phyloP scores from a whole-genome alignment of 2,888 invertebrate genomes.

The Eurois occulta region DNA sequence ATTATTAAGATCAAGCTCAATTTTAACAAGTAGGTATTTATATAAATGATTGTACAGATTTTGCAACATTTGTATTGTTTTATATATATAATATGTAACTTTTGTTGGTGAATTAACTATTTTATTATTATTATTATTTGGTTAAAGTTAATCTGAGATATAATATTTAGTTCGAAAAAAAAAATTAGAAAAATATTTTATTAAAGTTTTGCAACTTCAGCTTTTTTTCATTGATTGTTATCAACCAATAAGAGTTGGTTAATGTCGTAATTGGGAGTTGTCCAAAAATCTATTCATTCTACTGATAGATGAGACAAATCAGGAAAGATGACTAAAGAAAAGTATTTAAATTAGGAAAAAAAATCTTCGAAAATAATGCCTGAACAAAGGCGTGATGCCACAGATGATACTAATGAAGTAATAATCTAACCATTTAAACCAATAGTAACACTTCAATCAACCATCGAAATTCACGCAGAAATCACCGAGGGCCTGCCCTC shows the following conservation, averaged over 20 bases:
- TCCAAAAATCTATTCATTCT: neutral
- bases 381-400: neutral
- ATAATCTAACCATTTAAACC: slow-evolving; percentile 17
- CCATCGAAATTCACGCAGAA: slow-evolving; percentile 60
- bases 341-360: neutral
- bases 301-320: neutral
- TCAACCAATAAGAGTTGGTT: neutral
- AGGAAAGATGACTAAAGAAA: neutral
- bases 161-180: too few relatives aligned
- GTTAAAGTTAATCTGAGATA: neutral
- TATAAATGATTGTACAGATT: too few relatives aligned
- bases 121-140: too few relatives aligned
- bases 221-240: too few relatives aligned
- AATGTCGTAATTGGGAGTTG: neutral
- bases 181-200: too few relatives aligned
- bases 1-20: neutral
- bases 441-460: slow-evolving; percentile 39
- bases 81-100: too few relatives aligned
- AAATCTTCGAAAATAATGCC: neutral
- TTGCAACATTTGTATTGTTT: too few relatives aligned
- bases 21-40: neutral
- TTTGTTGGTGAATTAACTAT: too few relatives aligned
- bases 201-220: too few relatives aligned
- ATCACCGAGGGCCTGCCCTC: neutral
- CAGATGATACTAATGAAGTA: slow-evolving; percentile 6